Base-by-base conservation (phyloP, 2,113 vertebrate genomes). In the Anarrhichthys ocellatus region DNA sequence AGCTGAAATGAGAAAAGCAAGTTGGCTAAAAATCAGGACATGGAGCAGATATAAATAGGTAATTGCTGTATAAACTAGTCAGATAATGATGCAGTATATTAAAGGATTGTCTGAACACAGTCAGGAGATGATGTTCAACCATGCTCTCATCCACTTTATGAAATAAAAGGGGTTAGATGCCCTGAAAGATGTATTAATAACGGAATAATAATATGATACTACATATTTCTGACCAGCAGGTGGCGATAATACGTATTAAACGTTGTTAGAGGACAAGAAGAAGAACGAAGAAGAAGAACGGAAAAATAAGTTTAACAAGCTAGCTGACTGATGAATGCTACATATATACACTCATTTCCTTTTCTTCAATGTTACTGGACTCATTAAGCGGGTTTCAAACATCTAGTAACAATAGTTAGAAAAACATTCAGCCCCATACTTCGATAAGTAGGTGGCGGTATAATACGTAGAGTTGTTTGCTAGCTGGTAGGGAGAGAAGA, bases 361-460 rank as follows among this genome's bases (percentile, higher is more conserved):
- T 42, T 54, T 22, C 1, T 9, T 27, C 24, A 6, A 48, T 6
- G 54, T 58, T 29, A 1, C 32, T 38, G 9, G 22, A 27, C 6
- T 14, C 2, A 48, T 58, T 32, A 11, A 32, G 2, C 9, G 29
- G 1, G 22, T 22, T 42, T 20, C 5, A 68, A 50, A 56, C 20
- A 9, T 32, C 6, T 5, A 2, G n/a, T 15, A 54, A 69, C 1
- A 6, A 22, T 38, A 20, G 6, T 11, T 5, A 32, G 2, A 54
- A 58, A 18, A 9, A 58, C 22, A 40, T 6, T 15, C 1, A 6
- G 6, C 22, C 29, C 9, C 5, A 22, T 44, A 0, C 27, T 9
- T 48, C 82, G 46, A 18, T 62, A 87, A 84, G 68, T 75, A 88
- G 88, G 75, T 32, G 74, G 81, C 76, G 48, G 17, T 75, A 65